Base-by-base conservation (phyloP, 2,888 invertebrate species). In the Melanostoma scalare region DNA sequence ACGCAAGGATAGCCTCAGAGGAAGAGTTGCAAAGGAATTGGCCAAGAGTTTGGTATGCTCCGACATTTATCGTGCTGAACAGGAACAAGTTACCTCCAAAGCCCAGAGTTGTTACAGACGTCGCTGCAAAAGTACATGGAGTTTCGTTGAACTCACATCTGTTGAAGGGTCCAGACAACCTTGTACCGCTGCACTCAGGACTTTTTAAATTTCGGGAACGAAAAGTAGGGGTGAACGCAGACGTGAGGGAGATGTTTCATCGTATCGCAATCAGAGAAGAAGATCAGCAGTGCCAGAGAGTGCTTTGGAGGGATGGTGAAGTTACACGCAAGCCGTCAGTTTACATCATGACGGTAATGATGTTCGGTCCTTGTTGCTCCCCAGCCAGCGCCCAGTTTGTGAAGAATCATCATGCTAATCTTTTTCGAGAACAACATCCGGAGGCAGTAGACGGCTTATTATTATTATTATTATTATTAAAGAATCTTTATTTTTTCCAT, bases 381-480 rank as follows among this genome's bases (percentile, higher is more conserved):
- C 67, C 67, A 30, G 4, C 48, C 4, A 20, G 58, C 31, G 10
- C 58, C 1, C 71, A 71, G 5, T 71, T 48, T 9, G 9, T 71
- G 0, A 71, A 58, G 30, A 71, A 61, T 52, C 42, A 61, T 44
- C 60, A 72, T 42, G 40, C 60, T 4, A 53, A 42, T 10, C 30
- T 36, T 9, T 71, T 71, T 68, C 10, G 30, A 9, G n/a, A 9
- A 5, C n/a, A 71, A 40, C 50, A 42, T 20, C 71, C 71, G n/a
- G 58, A 71, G 10, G 71, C 58, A 33, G 71, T 60, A 5, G 60
- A 60, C 35, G 52, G n/a, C n/a, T n/a, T n/a, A n/a, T n/a, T n/a
- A n/a, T n/a, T n/a, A n/a, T n/a, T n/a, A n/a, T n/a, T n/a, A n/a
- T n/a, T n/a, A n/a, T n/a, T n/a, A n/a, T n/a, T n/a, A n/a, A n/a